Conservation (phyloP, 2,888 invertebrate species). For the Nomada goodeniana region DNA sequence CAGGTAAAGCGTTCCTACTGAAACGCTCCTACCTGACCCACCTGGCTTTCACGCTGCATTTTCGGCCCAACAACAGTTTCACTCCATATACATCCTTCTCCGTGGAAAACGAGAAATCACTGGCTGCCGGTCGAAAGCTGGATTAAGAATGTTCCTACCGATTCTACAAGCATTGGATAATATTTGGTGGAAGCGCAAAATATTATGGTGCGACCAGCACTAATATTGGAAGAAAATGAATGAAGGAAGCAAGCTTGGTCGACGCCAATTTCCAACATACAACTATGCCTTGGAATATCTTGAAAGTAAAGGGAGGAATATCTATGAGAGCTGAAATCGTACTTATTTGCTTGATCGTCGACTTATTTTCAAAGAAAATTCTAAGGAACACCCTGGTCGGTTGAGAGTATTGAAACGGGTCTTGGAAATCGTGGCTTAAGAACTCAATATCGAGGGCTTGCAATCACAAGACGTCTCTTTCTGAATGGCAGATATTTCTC, state of each 20-base stretch:
- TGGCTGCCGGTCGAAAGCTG: background rate
- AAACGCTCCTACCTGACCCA: slow-evolving; percentile 78
- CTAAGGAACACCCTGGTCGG: slow-evolving; percentile 20
- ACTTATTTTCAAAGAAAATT: slow-evolving; percentile 24
- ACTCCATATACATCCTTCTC: slow-evolving; percentile 24
- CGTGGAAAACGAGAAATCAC: slow-evolving; percentile 1
- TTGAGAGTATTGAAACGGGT: slow-evolving; percentile 19
- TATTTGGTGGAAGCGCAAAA: too few species aligned
- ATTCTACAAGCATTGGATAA: too few species aligned
- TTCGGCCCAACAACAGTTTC: slow-evolving; percentile 55
- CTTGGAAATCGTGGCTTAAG: slow-evolving; percentile 68
- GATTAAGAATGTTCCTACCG: background rate
- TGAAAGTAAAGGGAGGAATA: background rate
- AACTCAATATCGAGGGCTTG: slow-evolving; percentile 75
- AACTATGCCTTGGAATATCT: background rate
- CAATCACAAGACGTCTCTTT: slow-evolving; percentile 36
- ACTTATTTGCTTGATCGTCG: slow-evolving; percentile 28
- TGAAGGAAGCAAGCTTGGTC: too few species aligned
- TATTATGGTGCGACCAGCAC: too few species aligned
- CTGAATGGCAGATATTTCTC: slow-evolving; percentile 29
- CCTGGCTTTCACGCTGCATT: slow-evolving; percentile 74
- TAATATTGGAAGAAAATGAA: too few species aligned
- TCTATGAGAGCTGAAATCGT: slow-evolving; percentile 9
- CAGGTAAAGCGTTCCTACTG: slow-evolving; percentile 74
- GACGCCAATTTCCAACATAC: too few species aligned